Conservation (phyloP, 1,140 invertebrate species). For the Agraylea sexmaculata region DNA sequence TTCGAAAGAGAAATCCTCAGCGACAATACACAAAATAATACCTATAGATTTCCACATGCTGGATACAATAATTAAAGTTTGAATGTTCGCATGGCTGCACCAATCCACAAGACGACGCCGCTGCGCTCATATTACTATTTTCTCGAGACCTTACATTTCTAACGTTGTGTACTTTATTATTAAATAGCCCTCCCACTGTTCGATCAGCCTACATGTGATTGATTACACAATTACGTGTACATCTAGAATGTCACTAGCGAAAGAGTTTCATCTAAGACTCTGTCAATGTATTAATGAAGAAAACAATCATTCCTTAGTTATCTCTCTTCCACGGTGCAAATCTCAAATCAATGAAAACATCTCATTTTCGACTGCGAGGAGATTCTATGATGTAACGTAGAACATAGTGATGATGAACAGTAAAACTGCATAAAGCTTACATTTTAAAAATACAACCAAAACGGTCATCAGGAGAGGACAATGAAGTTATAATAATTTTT, state of each 20-base stretch:
- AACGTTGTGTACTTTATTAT: slow-evolving; percentile 17
- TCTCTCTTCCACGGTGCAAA: background rate
- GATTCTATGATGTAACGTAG: slow-evolving; percentile 4
- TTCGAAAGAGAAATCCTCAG: slow-evolving; percentile 15
- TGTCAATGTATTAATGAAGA: background rate
- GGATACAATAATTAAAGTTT: slow-evolving; percentile 9
- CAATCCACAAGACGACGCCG: too few relatives aligned
- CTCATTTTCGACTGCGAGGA: background rate
- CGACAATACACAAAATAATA: slow-evolving; percentile 14
- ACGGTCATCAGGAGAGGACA: slow-evolving; percentile 16
- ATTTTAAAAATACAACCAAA: slow-evolving; percentile 19
- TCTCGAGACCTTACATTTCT: slow-evolving; percentile 12
- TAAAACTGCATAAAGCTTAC: slow-evolving; percentile 20
- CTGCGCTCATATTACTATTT: slow-evolving; percentile 14
- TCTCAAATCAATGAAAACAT: slow-evolving; percentile 7
- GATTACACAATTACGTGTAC: slow-evolving; percentile 5
- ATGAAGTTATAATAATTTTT: too few relatives aligned
- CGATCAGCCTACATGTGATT: slow-evolving; percentile 9
- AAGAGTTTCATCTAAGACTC: background rate
- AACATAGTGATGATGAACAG: slow-evolving; percentile 11
- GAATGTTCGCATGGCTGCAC: slow-evolving; percentile 18
- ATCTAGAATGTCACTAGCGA: slow-evolving; percentile 4
- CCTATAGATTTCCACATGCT: slow-evolving; percentile 2
- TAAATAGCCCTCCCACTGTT: slow-evolving; percentile 19
- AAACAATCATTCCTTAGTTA: background rate